These are phyloP conservation scores for Drosophila persimilis DNA, from an alignment of 1,140 invertebrate species.

Conservation along the genomic window DNA sequence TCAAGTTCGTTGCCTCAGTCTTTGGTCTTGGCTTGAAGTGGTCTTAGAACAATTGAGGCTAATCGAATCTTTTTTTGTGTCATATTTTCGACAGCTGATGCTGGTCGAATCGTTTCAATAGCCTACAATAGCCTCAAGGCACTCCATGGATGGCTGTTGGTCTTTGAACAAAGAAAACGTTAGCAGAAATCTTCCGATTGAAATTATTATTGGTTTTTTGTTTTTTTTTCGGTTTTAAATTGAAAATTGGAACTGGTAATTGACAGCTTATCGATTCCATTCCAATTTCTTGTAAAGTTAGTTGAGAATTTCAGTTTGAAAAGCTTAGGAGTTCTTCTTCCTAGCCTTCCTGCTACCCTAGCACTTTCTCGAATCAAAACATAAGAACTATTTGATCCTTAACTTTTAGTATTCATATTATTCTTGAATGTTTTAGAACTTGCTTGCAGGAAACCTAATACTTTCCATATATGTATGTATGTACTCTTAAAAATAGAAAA, in stretches of 20 bases:
- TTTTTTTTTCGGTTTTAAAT: constrained; percentile 28
- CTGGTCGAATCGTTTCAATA: constrained; percentile 63
- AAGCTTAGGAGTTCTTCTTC: too few relatives aligned
- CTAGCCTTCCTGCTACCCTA: too few relatives aligned
- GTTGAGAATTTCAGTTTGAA: too few relatives aligned
- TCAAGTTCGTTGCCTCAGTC: constrained; percentile 79
- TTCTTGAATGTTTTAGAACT: too few relatives aligned
- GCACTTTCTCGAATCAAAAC: too few relatives aligned
- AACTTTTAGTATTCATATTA: not conserved
- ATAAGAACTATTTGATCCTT: too few relatives aligned
- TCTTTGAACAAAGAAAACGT: constrained; percentile 23
- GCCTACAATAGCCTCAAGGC: constrained; percentile 16
- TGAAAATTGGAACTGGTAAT: constrained; percentile 42
- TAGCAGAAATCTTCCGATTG: constrained; percentile 29
- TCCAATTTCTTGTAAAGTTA: too few relatives aligned
- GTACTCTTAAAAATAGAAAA: too few relatives aligned
- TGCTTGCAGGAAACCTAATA: too few relatives aligned
- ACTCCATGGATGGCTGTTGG: constrained; percentile 7
- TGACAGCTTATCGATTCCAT: constrained; percentile 14
- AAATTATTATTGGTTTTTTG: constrained; percentile 18
- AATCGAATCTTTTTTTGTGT: constrained; percentile 70
- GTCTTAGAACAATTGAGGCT: constrained; percentile 77
- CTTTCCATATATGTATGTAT: too few relatives aligned
- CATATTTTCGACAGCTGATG: constrained; percentile 74
- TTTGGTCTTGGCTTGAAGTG: constrained; percentile 53